Conservation (phyloP, 2,113 vertebrate species). For the Takifugu bimaculatus region DNA sequence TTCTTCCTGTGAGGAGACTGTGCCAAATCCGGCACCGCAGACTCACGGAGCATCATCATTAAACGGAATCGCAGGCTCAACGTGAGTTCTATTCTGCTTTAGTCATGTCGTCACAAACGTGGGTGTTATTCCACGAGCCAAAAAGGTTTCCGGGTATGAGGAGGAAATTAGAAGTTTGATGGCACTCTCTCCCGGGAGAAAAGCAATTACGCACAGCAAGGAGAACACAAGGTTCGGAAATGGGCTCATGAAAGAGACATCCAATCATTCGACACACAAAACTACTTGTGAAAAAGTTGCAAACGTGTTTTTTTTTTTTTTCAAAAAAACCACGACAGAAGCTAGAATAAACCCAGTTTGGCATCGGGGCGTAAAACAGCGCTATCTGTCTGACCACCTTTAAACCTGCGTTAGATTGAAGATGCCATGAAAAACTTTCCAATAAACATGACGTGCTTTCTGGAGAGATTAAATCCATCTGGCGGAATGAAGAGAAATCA, state of each 20-base stretch:
- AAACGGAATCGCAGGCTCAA: constrained; percentile 11
- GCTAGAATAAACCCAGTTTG: constrained; percentile 4
- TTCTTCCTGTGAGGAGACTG: no score
- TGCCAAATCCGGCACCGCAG: no score
- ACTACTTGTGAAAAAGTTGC: constrained; percentile 18
- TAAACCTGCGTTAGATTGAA: constrained; percentile 48
- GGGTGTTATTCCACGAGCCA: constrained; percentile 37
- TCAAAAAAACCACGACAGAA: not conserved
- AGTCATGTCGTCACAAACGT: constrained; percentile 57
- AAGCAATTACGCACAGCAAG: constrained; percentile 62
- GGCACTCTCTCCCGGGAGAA: constrained; percentile 59
- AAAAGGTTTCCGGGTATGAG: constrained; percentile 57
- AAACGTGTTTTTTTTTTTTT: constrained; percentile 18
- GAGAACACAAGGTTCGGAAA: constrained; percentile 59
- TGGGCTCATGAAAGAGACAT: constrained; percentile 51
- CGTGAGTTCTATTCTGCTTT: constrained; percentile 34
- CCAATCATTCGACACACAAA: constrained; percentile 33
- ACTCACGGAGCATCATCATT: not conserved
- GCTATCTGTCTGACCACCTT: constrained; percentile 8
- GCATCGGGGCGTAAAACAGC: constrained; percentile 2
- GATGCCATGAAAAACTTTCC: constrained; percentile 55
- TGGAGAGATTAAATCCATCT: constrained; percentile 30
- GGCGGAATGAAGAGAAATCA: constrained; percentile 45
- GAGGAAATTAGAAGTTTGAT: constrained; percentile 69
- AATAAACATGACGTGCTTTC: constrained; percentile 26